Evolutionary conservation across 2,797 vertebrate species (phyloP), one percentile per base, ranked within the genome.

Genomic region (Lateolabrax maculatus): DNA sequence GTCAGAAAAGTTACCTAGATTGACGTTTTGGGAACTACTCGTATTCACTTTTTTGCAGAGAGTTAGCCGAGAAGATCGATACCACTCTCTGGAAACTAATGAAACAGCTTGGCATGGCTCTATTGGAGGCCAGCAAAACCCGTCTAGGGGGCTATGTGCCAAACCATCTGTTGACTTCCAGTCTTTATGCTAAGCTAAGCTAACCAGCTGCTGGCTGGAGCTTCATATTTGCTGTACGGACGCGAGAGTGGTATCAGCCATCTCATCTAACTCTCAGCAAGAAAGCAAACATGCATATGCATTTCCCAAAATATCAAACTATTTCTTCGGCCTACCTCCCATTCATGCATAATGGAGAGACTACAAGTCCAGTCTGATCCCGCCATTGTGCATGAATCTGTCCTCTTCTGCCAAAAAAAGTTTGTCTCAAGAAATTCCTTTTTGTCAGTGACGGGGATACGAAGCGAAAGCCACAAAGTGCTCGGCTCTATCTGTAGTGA

Each of bases 311-410:
- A 21, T 15, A n/a, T 0, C 34, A 0, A 27, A 29, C 58, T 19
- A 11, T 23, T 65, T 2, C 4, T 51, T 10, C 1, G 2, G 65
- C 52, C 80, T 75, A 92, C 90, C 81, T 92, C 91, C 91, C 92
- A 92, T 44, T 84, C 71, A 15, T 1, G 43, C 68, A 60, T 23
- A 4, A 77, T 21, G 1, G 69, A 69, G 27, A 27, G 16, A 13
- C 15, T 46, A 15, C 5, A 52, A 9, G 44, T 84, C 71, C 67
- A 25, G 9, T 75, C 62, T n/a, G 61, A 39, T 70, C 48, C 62
- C 6, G 60, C 76, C 86, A 84, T 84, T 5, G 25, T 53, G 43
- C 19, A 21, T 0, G 5, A 29, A 41, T 49, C 21, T 53, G 46
- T 64, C 25, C 23, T 79, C 27, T 41, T 37, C 44, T 63, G 31